Conservation (phyloP, 2,113 vertebrate genomes). For the Tragelaphus scriptus region DNA sequence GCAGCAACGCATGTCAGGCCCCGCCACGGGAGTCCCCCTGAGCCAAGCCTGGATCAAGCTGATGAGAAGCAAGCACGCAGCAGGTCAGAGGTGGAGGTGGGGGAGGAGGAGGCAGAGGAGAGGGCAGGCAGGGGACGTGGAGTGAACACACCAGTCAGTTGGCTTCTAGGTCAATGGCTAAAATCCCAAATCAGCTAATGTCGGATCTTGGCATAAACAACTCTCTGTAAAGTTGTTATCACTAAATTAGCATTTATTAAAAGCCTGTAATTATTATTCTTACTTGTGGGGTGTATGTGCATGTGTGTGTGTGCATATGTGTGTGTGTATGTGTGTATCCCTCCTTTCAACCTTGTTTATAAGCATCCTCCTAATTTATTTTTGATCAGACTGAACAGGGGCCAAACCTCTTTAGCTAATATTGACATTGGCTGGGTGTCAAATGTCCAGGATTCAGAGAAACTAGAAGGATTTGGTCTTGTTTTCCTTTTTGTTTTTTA, state of each 20-base stretch:
- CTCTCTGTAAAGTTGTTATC: slow-evolving; percentile 47
- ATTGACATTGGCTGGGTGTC: slow-evolving; percentile 53
- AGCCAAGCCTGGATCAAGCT: background rate
- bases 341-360: slow-evolving; percentile 16
- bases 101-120: background rate
- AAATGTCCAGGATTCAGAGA: slow-evolving; percentile 36
- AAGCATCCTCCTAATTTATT: slow-evolving; percentile 50
- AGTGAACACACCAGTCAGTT: background rate
- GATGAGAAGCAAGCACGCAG: background rate
- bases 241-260: slow-evolving; percentile 57
- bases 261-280: slow-evolving; percentile 51
- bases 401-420: slow-evolving; percentile 57
- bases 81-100: background rate
- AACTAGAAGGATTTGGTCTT: slow-evolving; percentile 31
- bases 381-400: slow-evolving; percentile 47
- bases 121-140: background rate
- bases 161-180: background rate
- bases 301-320: background rate
- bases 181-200: slow-evolving; percentile 42
- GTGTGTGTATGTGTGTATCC: background rate
- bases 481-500: background rate
- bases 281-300: background rate
- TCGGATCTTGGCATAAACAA: slow-evolving; percentile 43
- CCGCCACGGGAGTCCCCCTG: fast-evolving
- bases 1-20: fast-evolving